A percentile compares a stretch with the other conserved stretches of the same genome.
Evolutionary conservation across 2,113 vertebrate species (phyloP).

Genomic region (Archilochus colubris): DNA sequence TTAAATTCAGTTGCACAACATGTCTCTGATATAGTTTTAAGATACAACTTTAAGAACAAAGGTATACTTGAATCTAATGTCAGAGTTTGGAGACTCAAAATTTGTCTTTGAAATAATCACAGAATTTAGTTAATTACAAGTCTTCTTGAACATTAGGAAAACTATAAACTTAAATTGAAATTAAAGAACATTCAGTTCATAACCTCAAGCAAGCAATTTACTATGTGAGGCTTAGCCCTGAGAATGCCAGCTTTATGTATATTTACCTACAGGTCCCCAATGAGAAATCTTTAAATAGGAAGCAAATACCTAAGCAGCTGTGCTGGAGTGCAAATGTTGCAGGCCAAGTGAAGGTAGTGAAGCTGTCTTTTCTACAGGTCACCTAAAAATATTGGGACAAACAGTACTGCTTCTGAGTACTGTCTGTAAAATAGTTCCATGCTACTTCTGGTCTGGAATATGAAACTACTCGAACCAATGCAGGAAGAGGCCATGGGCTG

Average conservation of each 20-base stretch:
- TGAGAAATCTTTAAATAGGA: background rate
- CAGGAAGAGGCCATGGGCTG: background rate
- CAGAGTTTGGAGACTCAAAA: background rate
- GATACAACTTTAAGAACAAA: background rate
- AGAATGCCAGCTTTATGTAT: background rate
- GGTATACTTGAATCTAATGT: background rate
- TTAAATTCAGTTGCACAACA: background rate
- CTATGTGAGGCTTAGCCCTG: background rate
- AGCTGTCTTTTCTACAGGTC: background rate
- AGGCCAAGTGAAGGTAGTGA: background rate
- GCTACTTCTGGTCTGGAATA: background rate
- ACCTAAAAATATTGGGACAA: background rate
- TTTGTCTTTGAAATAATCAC: background rate
- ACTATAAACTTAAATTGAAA: background rate
- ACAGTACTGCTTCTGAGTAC: background rate
- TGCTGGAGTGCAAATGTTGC: background rate
- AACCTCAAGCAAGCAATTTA: background rate
- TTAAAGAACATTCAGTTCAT: background rate
- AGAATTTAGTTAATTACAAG: background rate
- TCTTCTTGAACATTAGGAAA: background rate
- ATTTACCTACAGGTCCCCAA: background rate
- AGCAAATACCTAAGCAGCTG: background rate
- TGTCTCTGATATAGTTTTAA: background rate
- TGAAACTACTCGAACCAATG: background rate
- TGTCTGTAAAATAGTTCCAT: background rate